Conservation (phyloP, 2,888 invertebrate species). For the Hesperia comma region DNA sequence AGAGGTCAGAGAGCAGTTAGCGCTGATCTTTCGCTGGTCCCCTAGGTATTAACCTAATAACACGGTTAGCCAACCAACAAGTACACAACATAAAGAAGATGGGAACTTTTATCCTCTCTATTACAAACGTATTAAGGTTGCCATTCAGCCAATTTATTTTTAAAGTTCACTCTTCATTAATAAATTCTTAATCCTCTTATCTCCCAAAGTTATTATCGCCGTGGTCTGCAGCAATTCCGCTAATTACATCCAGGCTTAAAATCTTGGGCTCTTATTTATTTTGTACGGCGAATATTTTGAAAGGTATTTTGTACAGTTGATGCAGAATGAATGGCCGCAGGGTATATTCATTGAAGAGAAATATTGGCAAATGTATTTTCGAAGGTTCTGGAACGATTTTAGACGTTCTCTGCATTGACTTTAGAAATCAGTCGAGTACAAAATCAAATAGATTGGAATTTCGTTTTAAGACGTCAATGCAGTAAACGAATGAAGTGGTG, state of each 20-base stretch:
- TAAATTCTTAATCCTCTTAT: constrained; percentile 1
- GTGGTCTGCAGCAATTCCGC: constrained; percentile 1
- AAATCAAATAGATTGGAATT: constrained; percentile 1
- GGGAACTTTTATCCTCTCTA: no score
- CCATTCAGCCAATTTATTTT: neutral
- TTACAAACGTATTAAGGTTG: neutral
- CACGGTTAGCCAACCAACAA: no score
- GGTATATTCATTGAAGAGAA: constrained; percentile 2
- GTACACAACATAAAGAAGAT: no score
- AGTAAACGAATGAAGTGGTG: neutral
- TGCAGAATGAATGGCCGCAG: neutral
- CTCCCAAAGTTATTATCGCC: constrained; percentile 2
- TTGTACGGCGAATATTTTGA: constrained; percentile 4
- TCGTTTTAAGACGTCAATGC: neutral
- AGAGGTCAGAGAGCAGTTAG: no score
- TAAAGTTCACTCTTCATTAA: neutral
- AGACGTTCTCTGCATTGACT: neutral
- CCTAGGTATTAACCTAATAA: no score
- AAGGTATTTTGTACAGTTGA: neutral
- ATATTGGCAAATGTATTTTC: constrained; percentile 6
- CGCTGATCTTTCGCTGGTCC: no score
- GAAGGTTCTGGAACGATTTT: neutral
- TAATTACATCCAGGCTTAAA: constrained; percentile 10
- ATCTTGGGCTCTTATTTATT: neutral
- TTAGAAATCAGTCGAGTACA: constrained; percentile 1